These are phyloP conservation scores for Acrocephalus scirpaceus DNA, from an alignment of 2,797 vertebrate species.

Conservation along the genomic window DNA sequence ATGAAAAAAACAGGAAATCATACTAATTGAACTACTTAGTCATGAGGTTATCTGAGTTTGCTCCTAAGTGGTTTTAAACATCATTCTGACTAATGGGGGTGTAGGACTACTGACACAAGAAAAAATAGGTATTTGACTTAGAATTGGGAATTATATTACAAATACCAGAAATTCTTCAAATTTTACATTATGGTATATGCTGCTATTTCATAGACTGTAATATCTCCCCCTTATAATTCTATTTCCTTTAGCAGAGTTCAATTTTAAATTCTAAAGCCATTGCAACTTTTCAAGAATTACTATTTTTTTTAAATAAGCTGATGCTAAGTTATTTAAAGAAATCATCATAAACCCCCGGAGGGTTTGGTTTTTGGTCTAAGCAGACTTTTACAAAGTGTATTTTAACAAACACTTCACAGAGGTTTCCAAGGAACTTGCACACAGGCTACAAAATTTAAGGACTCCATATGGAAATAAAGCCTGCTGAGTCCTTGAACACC, in stretches of 20 bases:
- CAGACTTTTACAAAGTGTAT: neutral
- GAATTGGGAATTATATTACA: neutral
- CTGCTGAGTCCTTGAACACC: neutral
- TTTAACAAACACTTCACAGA: neutral
- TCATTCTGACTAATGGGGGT: neutral
- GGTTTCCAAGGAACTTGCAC: neutral
- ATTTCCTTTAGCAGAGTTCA: neutral
- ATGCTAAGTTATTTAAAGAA: neutral
- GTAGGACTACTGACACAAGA: neutral
- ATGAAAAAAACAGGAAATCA: neutral
- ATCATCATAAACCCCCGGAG: neutral
- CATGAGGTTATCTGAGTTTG: neutral
- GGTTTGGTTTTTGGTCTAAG: neutral
- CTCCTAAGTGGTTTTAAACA: neutral
- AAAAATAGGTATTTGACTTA: neutral
- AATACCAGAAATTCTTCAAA: neutral
- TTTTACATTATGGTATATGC: neutral
- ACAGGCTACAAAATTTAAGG: neutral
- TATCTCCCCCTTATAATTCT: rapidly evolving
- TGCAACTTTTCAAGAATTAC: neutral
- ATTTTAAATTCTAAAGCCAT: neutral
- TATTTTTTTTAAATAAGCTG: neutral
- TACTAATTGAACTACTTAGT: neutral
- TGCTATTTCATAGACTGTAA: neutral
- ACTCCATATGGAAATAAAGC: neutral